Conservation (phyloP, 2,797 vertebrate species). For the Lycodopsis pacificus region DNA sequence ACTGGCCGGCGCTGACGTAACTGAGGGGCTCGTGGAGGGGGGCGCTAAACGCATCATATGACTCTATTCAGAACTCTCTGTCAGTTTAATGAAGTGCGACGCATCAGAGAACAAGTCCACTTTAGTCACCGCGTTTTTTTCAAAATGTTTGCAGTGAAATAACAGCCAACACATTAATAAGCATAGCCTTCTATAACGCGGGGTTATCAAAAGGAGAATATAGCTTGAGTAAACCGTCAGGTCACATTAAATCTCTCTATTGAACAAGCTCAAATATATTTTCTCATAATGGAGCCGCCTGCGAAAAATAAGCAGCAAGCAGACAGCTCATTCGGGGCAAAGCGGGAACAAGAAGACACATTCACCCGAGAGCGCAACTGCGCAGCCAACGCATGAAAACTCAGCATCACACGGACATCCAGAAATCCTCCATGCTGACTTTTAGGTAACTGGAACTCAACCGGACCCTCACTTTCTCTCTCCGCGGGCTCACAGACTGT, state of each 20-base stretch:
- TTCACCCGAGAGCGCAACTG: constrained; percentile 33
- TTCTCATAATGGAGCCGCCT: not conserved
- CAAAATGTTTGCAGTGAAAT: not conserved
- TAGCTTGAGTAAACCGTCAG: not conserved
- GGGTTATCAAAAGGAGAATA: not conserved
- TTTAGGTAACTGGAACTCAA: not conserved
- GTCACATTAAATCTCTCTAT: not conserved
- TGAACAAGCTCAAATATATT: not conserved
- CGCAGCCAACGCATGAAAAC: constrained; percentile 18
- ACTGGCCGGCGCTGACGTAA: constrained; percentile 36
- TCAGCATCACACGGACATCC: constrained; percentile 36
- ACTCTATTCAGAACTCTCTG: constrained; percentile 42
- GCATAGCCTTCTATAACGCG: not conserved
- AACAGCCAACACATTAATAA: not conserved
- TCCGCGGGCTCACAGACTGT: not conserved
- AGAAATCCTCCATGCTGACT: constrained; percentile 2
- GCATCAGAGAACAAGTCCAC: constrained; percentile 1
- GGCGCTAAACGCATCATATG: constrained; percentile 60
- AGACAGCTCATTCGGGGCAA: not conserved
- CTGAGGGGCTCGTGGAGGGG: not conserved
- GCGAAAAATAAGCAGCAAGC: too few species aligned
- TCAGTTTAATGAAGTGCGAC: constrained; percentile 53
- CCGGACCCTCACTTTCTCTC: not conserved
- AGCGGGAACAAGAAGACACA: not conserved
- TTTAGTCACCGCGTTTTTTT: not conserved